Conservation (phyloP, 64 coral and sea anemone genomes). For the Actinia tenebrosa region DNA sequence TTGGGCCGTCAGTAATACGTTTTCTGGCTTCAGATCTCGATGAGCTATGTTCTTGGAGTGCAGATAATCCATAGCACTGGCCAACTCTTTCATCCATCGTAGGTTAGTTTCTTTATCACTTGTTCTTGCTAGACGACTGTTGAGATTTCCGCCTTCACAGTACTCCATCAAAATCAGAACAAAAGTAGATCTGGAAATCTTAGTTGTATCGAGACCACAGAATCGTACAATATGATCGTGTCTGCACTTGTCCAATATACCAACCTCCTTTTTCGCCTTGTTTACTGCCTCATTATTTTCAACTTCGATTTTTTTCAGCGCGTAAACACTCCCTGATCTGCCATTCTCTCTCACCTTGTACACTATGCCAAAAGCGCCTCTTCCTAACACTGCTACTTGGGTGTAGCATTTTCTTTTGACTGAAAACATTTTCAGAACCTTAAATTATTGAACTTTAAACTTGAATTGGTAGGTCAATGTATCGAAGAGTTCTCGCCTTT, state of each 20-base stretch:
- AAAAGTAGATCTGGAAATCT: no score
- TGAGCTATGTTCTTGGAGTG: slow-evolving; percentile 38
- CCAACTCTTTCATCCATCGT: slow-evolving; percentile 22
- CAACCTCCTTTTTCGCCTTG: neutral
- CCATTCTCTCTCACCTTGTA: slow-evolving; percentile 34
- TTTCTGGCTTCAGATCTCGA: slow-evolving; percentile 48
- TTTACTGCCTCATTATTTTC: neutral
- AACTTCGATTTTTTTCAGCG: neutral
- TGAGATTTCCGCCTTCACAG: slow-evolving; percentile 27
- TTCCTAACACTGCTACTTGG: neutral
- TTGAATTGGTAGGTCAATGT: no score
- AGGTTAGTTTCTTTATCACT: neutral
- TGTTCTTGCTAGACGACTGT: neutral
- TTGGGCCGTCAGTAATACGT: slow-evolving; percentile 23
- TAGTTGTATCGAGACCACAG: neutral
- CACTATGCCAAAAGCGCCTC: slow-evolving; percentile 34
- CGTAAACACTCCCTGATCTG: neutral
- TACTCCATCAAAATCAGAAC: slow-evolving; percentile 30
- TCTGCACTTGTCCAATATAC: neutral
- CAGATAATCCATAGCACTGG: neutral
- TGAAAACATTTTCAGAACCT: no score
- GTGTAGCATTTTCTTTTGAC: neutral
- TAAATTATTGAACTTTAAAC: no score
- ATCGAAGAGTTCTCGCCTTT: no score
- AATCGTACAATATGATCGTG: slow-evolving; percentile 6